A percentile compares a stretch with the other conserved stretches of the same genome.
phyloP scores from a whole-genome alignment of 2,888 invertebrate species.

The Penaeus monodon region DNA sequence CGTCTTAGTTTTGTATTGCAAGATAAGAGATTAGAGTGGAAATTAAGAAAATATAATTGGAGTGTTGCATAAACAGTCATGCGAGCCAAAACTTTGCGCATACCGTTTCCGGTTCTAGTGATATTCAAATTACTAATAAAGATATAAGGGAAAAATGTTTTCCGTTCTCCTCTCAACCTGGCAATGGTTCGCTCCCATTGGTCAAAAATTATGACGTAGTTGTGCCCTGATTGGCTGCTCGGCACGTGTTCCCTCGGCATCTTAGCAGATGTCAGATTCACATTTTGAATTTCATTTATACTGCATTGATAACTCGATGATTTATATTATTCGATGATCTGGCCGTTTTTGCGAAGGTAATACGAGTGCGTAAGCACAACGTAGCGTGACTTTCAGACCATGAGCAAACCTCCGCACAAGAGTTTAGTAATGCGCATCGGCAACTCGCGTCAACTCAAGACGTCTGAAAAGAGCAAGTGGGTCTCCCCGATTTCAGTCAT shows the following conservation, averaged over 20 bases:
- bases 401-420: no score
- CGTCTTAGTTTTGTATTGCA: no score
- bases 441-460: constrained; percentile 14
- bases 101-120: no score
- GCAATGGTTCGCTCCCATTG: constrained; percentile 26
- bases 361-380: no score
- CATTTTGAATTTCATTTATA: not conserved
- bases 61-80: no score
- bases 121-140: no score
- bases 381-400: no score
- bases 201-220: constrained; percentile 33
- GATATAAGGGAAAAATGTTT: not conserved
- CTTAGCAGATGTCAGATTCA: not conserved
- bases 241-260: constrained; percentile 51
- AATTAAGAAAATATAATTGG: no score
- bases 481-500: constrained; percentile 25
- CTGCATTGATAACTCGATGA: no score
- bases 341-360: not conserved
- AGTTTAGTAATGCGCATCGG: not conserved
- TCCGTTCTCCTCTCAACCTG: constrained; percentile 7
- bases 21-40: no score
- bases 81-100: no score
- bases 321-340: no score
- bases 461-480: constrained; percentile 17
- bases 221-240: constrained; percentile 34